Evolutionary conservation across 1,140 invertebrate genomes (phyloP).

Genomic region (Alviniconcha marisindica): DNA sequence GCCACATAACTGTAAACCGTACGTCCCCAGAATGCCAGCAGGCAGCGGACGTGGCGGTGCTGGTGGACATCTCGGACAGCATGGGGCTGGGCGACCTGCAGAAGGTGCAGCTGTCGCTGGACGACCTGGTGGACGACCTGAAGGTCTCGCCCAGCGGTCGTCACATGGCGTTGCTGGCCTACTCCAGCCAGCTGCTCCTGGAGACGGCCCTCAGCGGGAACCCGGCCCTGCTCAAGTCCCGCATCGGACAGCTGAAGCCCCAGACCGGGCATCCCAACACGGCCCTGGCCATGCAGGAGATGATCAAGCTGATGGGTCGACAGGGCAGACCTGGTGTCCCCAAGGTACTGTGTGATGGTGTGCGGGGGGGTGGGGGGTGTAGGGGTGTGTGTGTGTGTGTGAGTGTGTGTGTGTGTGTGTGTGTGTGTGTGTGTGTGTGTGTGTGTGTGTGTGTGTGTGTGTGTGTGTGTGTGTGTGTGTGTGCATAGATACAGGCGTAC

Average conservation of each 20-base stretch:
- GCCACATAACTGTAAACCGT: background rate
- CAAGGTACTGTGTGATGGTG: background rate
- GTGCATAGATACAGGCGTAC: too few relatives aligned
- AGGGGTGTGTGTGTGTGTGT: conserved; percentile 1
- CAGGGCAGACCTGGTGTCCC: conserved; percentile 2
- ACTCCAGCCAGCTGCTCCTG: background rate
- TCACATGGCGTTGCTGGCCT: background rate
- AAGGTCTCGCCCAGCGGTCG: background rate
- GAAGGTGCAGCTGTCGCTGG: background rate
- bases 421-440: background rate
- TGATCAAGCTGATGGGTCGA: background rate
- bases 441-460: background rate
- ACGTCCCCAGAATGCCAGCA: conserved; percentile 1
- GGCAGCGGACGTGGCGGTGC: background rate
- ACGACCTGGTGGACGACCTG: background rate
- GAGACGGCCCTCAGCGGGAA: background rate
- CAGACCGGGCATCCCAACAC: background rate
- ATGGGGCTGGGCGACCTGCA: background rate
- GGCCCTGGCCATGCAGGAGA: background rate
- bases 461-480: background rate
- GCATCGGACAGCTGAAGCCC: background rate
- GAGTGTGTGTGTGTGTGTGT: conserved; percentile 2
- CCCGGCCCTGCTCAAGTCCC: background rate
- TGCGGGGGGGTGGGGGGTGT: background rate
- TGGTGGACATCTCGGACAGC: conserved; percentile 12